These are phyloP conservation scores for Brachypterus glaber DNA, from an alignment of 2,888 invertebrate species.

Conservation along the genomic window DNA sequence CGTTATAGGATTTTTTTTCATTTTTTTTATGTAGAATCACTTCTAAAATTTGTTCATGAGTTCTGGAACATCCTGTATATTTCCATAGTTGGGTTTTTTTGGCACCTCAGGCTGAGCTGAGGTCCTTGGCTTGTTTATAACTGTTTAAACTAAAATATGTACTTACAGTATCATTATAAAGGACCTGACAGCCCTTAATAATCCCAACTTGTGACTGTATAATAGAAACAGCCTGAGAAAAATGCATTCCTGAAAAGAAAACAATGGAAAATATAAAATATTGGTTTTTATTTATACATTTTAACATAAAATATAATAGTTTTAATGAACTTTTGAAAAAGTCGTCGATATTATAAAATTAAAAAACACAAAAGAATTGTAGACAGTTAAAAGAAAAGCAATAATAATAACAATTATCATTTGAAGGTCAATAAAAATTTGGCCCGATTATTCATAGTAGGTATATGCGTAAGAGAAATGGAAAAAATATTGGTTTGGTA, in stretches of 20 bases:
- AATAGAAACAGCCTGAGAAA: slow-evolving; percentile 93
- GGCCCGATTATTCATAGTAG: not conserved
- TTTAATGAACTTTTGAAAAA: not conserved
- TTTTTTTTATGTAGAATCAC: too few relatives aligned
- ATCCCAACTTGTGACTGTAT: slow-evolving; percentile 93
- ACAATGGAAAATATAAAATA: slow-evolving; percentile 2
- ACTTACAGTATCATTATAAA: slow-evolving; percentile 88
- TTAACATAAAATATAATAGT: not conserved
- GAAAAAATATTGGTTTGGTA: slow-evolving; percentile 16
- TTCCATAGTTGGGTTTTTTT: too few relatives aligned
- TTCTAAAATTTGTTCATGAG: too few relatives aligned
- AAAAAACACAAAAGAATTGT: not conserved
- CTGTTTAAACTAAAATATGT: too few relatives aligned
- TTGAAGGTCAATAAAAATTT: slow-evolving; percentile 1
- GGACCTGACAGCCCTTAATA: slow-evolving; percentile 91
- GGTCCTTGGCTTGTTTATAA: too few relatives aligned
- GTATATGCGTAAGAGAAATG: slow-evolving; percentile 10
- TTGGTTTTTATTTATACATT: not conserved
- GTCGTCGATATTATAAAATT: not conserved
- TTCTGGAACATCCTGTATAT: too few relatives aligned
- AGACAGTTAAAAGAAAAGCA: slow-evolving; percentile 1
- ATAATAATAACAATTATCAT: not conserved
- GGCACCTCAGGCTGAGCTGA: too few relatives aligned
- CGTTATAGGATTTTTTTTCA: too few relatives aligned
- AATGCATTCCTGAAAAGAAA: slow-evolving; percentile 83